Evolutionary conservation across 2,888 invertebrate species (phyloP).

Genomic region (Galerucella calmariensis): DNA sequence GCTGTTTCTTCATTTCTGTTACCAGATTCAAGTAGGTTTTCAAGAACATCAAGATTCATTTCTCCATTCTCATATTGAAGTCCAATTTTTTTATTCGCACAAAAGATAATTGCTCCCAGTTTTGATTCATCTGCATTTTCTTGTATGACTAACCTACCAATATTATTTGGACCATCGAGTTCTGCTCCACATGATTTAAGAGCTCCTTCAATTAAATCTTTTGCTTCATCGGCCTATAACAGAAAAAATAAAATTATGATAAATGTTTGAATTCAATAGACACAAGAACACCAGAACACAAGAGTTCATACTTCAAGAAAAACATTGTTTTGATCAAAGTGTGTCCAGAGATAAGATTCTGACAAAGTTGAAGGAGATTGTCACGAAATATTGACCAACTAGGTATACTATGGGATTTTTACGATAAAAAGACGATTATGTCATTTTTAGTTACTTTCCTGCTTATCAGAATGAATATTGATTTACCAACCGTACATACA

Average conservation of each 20-base stretch:
- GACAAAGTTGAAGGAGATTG: too few species aligned
- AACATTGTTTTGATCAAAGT: too few species aligned
- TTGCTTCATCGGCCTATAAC: neutral
- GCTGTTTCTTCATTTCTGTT: slow-evolving; percentile 1
- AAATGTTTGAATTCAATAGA: neutral
- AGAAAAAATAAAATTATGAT: too few species aligned
- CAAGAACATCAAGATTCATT: neutral
- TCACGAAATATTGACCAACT: too few species aligned
- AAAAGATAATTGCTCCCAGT: neutral
- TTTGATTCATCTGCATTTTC: neutral
- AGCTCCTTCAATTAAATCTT: neutral
- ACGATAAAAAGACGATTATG: too few species aligned
- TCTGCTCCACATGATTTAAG: slow-evolving; percentile 3
- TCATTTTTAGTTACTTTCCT: too few species aligned
- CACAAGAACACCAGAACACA: too few species aligned
- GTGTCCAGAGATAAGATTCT: too few species aligned
- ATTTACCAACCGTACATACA: too few species aligned
- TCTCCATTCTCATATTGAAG: neutral
- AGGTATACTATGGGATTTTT: too few species aligned
- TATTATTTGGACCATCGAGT: neutral
- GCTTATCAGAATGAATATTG: too few species aligned
- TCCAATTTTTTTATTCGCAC: neutral
- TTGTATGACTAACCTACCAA: neutral
- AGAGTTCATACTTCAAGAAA: too few species aligned
- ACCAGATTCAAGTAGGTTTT: neutral